Base-by-base conservation (phyloP, 2,888 invertebrate genomes). In the Dendrolimus houi region DNA sequence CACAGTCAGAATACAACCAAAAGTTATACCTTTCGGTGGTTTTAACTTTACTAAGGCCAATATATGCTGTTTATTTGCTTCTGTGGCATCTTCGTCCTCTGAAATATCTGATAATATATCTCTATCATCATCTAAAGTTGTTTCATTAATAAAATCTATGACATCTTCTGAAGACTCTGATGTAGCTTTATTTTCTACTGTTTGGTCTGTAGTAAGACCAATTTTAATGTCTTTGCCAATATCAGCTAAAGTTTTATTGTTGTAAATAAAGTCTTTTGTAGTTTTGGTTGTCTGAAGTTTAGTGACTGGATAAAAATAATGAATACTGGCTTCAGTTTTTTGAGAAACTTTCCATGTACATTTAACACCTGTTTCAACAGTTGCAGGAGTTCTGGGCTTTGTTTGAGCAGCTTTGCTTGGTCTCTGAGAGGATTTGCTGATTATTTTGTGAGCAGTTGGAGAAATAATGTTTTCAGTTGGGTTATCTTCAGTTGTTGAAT, bases 1-100 rank as follows among this genome's bases (percentile, higher is more conserved):
- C n/a, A 80, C 69, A 1, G 85, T 83, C 53, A 85, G 68, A 2
- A 77, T 79, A 63, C 88, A 89, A 2, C 85, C 87, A 59, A 86
- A 86, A 40, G 71, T 77, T 7, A 79, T 55, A 41, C 77, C 77
- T n/a, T 65, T 63, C 1, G 70, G 71, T 3, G 81, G 78, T 29
- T 69, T 75, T 40, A 79, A 54, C 61, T 79, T 82, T 41, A 86
- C 86, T 12, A 88, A 68, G 10, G 85, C 85, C 12, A 80, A 57
- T 1, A 83, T 67, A 40, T 68, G 67, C 17, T 60, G 56, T 13
- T 67, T 71, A 52, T 70, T 66, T 1, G 58, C 52, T 1, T 66
- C 60, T 1, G 68, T 68, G 0, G 69, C 66, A 8, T 68, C 65
- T 53, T 74, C 70, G 1, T 71, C 73, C 55, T 59, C 56, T 2